phyloP scores from a whole-genome alignment of 2,888 invertebrate genomes.

The Junonia oenone region DNA sequence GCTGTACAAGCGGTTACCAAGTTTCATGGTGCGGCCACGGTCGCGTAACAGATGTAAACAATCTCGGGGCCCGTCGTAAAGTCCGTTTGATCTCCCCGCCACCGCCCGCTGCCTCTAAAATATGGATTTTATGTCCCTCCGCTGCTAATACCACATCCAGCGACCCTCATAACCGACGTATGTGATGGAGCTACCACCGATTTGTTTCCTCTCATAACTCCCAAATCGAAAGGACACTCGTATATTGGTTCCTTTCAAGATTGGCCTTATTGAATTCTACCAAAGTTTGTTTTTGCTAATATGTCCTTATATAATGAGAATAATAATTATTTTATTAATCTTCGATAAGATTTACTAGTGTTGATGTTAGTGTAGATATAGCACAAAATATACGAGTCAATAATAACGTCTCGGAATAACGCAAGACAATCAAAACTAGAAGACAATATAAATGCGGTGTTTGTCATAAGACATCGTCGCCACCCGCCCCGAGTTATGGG shows the following conservation, averaged over 20 bases:
- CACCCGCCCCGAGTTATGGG: constrained; percentile 60
- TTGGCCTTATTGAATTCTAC: background rate
- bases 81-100: constrained; percentile 71
- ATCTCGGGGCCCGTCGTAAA: constrained; percentile 74
- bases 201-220: constrained; percentile 15
- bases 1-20: constrained; percentile 57
- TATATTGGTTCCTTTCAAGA: background rate
- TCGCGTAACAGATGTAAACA: constrained; percentile 77
- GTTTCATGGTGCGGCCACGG: constrained; percentile 64
- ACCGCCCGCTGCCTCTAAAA: constrained; percentile 61
- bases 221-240: constrained; percentile 2
- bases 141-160: constrained; percentile 70
- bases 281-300: background rate
- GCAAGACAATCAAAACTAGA: constrained; percentile 31
- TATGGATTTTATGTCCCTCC: constrained; percentile 74
- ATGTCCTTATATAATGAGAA: too few relatives aligned
- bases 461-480: constrained; percentile 50
- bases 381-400: constrained; percentile 15
- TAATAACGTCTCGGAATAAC: constrained; percentile 11
- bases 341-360: background rate
- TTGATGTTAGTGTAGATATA: background rate
- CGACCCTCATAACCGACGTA: constrained; percentile 60
- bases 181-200: constrained; percentile 29
- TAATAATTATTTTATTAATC: too few relatives aligned
- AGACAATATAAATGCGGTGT: constrained; percentile 53